A percentile compares a stretch with the other conserved stretches of the same genome.
Conservation (phyloP, 1,140 invertebrate genomes). For the Ridgeia piscesae region DNA sequence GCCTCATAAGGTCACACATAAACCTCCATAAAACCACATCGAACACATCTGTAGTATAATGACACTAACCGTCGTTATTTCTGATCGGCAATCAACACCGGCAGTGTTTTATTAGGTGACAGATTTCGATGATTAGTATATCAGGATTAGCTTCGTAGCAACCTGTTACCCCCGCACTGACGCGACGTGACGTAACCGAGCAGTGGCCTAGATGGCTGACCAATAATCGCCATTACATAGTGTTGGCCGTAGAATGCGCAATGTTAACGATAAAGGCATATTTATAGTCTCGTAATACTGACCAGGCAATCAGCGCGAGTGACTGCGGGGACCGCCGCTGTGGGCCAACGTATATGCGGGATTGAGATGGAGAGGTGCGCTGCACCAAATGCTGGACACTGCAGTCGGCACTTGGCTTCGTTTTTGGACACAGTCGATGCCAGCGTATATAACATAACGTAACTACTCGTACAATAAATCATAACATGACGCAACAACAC, state of each 20-base stretch:
- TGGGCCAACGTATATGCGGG: neutral
- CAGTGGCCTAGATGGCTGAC: conserved; percentile 3
- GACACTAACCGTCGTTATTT: neutral
- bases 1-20: neutral
- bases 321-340: neutral
- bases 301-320: neutral
- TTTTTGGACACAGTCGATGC: neutral
- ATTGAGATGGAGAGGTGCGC: neutral
- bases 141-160: neutral
- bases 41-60: neutral
- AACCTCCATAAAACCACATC: neutral
- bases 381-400: neutral
- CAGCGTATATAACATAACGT: too few species aligned
- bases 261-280: neutral
- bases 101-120: neutral
- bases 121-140: neutral
- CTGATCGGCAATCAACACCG: neutral
- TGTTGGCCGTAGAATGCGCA: neutral
- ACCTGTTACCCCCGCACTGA: neutral
- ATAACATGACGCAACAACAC: too few species aligned
- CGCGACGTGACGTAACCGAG: neutral
- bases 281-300: neutral
- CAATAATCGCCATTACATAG: conserved; percentile 5
- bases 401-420: neutral
- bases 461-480: too few species aligned